Evolutionary conservation across 2,888 invertebrate genomes (phyloP).

Genomic region (Megastigmus dorsalis): DNA sequence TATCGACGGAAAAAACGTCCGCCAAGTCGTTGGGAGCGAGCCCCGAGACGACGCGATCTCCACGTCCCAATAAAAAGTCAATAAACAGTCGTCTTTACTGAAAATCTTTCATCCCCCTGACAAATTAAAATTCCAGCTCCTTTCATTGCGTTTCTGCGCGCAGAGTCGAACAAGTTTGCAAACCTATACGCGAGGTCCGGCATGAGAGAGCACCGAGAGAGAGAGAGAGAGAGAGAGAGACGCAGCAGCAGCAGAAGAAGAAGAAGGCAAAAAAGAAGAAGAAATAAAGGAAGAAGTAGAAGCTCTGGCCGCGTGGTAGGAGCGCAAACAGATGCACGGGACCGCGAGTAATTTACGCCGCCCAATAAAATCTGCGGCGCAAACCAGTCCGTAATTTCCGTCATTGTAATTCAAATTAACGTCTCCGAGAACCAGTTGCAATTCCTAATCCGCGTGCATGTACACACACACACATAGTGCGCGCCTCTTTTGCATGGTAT

Average conservation of each 20-base stretch:
- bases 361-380: constrained; percentile 41
- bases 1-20: constrained; percentile 19
- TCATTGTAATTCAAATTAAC: constrained; percentile 56
- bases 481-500: too few relatives aligned
- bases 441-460: constrained; percentile 47
- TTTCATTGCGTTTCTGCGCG: constrained; percentile 27
- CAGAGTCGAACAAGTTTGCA: constrained; percentile 51
- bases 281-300: neutral
- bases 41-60: neutral
- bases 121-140: constrained; percentile 55
- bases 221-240: neutral
- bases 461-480: too few relatives aligned
- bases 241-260: neutral
- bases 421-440: constrained; percentile 45
- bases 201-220: too few relatives aligned
- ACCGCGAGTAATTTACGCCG: constrained; percentile 35
- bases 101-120: constrained; percentile 55
- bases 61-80: constrained; percentile 48
- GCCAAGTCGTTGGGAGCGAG: neutral
- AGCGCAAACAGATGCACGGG: constrained; percentile 14
- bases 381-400: constrained; percentile 50
- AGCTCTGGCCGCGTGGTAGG: neutral
- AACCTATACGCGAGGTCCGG: constrained; percentile 2
- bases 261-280: neutral
- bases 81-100: constrained; percentile 51